Evolutionary conservation across 2,797 vertebrate genomes (phyloP).

Genomic region (Naso thynnoides): DNA sequence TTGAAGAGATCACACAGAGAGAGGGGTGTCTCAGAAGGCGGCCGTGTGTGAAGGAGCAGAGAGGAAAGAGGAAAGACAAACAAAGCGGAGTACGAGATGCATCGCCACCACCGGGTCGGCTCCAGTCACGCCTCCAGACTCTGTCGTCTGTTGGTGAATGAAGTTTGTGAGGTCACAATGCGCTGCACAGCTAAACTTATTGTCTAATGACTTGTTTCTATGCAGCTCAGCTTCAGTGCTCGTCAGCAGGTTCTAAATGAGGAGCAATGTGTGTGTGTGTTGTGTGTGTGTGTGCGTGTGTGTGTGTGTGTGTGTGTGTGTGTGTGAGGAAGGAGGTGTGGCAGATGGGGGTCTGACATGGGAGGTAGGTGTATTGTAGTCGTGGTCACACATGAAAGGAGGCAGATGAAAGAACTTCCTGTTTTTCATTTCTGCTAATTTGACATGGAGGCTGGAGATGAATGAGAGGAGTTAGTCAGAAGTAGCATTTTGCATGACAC

Average conservation of each 20-base stretch:
- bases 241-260: slow-evolving; percentile 22
- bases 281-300: slow-evolving; percentile 1
- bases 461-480: slow-evolving; percentile 19
- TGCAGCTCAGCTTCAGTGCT: slow-evolving; percentile 30
- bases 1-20: slow-evolving; percentile 29
- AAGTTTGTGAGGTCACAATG: neutral
- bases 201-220: slow-evolving; percentile 28
- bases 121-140: slow-evolving; percentile 4
- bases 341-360: neutral
- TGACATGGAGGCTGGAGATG: slow-evolving; percentile 30
- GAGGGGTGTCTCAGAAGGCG: neutral
- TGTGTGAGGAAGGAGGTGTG: neutral
- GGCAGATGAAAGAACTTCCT: slow-evolving; percentile 52
- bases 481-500: neutral
- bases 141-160: slow-evolving; percentile 19
- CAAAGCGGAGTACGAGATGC: slow-evolving; percentile 12
- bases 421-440: slow-evolving; percentile 31
- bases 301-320: slow-evolving; percentile 11
- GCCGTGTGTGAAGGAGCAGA: slow-evolving; percentile 3
- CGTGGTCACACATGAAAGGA: slow-evolving; percentile 43
- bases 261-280: neutral
- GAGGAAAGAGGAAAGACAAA: slow-evolving; percentile 6
- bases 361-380: slow-evolving; percentile 18
- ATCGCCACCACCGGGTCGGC: neutral
- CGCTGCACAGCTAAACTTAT: neutral